Conservation (phyloP, 2,113 vertebrate genomes). For the Anarhynchus alexandrinus region DNA sequence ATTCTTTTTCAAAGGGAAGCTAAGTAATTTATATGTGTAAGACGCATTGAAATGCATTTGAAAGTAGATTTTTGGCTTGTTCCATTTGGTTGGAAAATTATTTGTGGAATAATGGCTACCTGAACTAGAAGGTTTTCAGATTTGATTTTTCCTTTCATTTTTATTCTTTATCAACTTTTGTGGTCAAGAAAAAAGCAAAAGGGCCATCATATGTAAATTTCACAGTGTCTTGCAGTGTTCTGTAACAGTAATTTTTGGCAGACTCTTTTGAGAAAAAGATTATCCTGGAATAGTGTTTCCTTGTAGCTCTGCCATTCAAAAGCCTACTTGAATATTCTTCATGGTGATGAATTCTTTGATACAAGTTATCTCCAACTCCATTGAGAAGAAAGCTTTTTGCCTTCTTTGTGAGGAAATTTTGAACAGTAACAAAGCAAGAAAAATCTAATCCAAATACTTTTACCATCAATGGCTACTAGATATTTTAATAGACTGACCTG, state of each 20-base stretch:
- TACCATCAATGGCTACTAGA: neutral
- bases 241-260: neutral
- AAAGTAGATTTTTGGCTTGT: neutral
- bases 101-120: neutral
- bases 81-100: neutral
- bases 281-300: neutral
- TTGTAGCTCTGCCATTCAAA: neutral
- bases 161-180: neutral
- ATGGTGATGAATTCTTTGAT: accelerated
- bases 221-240: neutral
- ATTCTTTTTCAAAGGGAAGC: neutral
- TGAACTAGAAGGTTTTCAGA: neutral
- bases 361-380: neutral
- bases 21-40: neutral
- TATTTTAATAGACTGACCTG: neutral
- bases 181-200: neutral
- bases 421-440: neutral
- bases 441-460: neutral
- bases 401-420: neutral
- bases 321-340: neutral
- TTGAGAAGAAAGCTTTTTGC: neutral
- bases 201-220: neutral
- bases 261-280: neutral
- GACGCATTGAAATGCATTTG: neutral
- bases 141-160: neutral